These are phyloP conservation scores for Hermaeophaga mercurialis DNA, from an alignment of 2,888 invertebrate genomes.

Conservation along the genomic window DNA sequence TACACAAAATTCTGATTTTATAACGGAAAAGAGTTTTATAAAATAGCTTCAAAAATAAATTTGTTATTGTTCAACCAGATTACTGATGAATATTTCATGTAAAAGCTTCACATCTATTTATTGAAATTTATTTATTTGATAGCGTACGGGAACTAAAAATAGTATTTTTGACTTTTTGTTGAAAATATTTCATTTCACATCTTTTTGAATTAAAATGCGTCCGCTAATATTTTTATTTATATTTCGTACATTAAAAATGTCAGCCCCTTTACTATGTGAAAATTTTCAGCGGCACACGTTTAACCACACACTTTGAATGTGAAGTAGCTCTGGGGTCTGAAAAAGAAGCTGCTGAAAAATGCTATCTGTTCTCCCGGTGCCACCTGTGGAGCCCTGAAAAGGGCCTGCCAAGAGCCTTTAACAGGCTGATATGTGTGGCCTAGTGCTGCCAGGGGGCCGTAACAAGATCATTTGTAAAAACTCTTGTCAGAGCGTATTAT, in stretches of 20 bases:
- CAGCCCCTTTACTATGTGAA: background rate
- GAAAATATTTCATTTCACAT: too few species aligned
- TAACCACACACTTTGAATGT: constrained; percentile 43
- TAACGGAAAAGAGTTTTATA: too few species aligned
- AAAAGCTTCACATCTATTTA: too few species aligned
- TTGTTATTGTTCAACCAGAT: too few species aligned
- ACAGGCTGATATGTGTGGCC: constrained; percentile 40
- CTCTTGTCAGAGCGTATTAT: background rate
- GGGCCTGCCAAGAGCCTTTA: constrained; percentile 14
- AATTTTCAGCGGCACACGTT: constrained; percentile 25
- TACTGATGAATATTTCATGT: too few species aligned
- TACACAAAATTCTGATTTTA: too few species aligned
- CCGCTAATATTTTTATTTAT: too few species aligned
- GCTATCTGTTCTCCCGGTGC: constrained; percentile 50
- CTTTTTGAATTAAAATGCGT: too few species aligned
- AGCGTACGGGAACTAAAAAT: too few species aligned
- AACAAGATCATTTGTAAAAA: constrained; percentile 56
- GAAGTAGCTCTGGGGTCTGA: constrained; percentile 41
- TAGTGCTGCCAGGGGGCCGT: constrained; percentile 41
- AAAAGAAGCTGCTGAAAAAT: constrained; percentile 55
- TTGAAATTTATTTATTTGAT: too few species aligned
- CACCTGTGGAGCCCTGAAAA: constrained; percentile 52
- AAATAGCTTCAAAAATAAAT: too few species aligned
- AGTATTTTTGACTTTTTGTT: too few species aligned
- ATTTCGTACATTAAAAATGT: background rate